Evolutionary conservation across 2,113 vertebrate species (phyloP), one percentile per base, ranked within the genome.

Genomic region (Dicaeum eximium): DNA sequence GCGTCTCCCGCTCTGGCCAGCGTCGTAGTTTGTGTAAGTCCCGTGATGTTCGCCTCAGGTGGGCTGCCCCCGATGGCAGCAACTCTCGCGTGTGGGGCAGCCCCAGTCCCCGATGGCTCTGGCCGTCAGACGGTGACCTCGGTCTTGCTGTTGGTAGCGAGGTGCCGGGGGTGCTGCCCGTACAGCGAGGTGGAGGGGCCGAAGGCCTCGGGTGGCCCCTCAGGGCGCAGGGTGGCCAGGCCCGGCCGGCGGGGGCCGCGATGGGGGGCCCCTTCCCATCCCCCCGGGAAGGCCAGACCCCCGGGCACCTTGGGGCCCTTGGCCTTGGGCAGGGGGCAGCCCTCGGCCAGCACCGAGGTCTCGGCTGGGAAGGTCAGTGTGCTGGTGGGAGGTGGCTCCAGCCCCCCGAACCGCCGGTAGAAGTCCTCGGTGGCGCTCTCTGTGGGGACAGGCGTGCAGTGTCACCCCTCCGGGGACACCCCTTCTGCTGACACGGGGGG

Each of bases 61-160:
- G 19, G 23, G 70, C 71, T 4, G 5, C 9, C 58, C 18, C 7
- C 2, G 0, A 14, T 38, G 70, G 57, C 65, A 2, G 75, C 20
- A 4, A 1, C 1, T 9, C 44, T 31, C 19, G 1, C 44, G 9
- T 7, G 3, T 35, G 38, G 44, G 64, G 14, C 45, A 24, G 56
- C 48, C 66, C 38, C 4, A 1, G 7, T 19, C 20, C 47, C 23
- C 16, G 4, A 0, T 37, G 47, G 56, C 1, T 5, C 38, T 1
- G n/a, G 51, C 51, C 6, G 51, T 99, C 98, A 99, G 95, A 99
- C 99, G 2, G 99, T 99, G 94, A 99, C 99, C 92, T 99, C 99
- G 1, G 99, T 98, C 98, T 99, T 99, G 98, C 99, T 99, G 98
- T 99, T 99, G 91, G 99, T 99, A 96, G 98, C 95, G 72, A 99